Evolutionary conservation across 2,113 vertebrate species (phyloP).

Genomic region (Actinemys pallida): DNA sequence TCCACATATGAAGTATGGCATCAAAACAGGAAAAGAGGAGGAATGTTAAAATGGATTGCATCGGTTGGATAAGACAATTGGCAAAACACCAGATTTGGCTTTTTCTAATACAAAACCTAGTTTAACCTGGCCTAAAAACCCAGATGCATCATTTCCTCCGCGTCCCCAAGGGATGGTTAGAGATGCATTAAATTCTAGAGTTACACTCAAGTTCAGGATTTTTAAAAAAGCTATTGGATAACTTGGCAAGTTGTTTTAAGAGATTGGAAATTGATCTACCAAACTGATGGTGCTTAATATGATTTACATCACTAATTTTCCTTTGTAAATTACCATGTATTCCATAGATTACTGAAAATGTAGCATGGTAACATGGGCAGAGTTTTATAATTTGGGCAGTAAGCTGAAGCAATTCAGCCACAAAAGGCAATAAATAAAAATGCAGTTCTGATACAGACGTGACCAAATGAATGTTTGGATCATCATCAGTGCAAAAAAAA

Average conservation of each 20-base stretch:
- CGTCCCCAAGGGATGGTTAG: not conserved
- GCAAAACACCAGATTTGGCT: not conserved
- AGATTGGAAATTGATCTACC: not conserved
- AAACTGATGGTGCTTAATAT: not conserved
- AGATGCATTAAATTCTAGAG: not conserved
- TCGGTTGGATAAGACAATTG: not conserved
- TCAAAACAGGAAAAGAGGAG: not conserved
- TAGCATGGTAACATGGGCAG: not conserved
- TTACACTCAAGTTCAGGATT: not conserved
- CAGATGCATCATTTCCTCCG: not conserved
- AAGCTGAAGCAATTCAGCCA: not conserved
- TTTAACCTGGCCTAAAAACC: not conserved
- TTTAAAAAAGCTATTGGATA: not conserved
- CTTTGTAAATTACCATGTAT: not conserved
- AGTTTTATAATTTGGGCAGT: not conserved
- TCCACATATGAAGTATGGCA: not conserved
- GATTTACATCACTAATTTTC: not conserved
- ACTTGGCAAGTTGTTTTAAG: not conserved
- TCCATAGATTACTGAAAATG: not conserved
- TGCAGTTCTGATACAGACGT: not conserved
- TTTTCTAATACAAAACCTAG: not conserved
- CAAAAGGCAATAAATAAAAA: not conserved
- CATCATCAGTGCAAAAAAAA: not conserved
- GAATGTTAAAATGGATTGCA: not conserved
- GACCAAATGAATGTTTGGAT: not conserved